Percentiles rank a stretch among this genome's conserved stretches.
Evolutionary conservation across 1,140 invertebrate species (phyloP).

Genomic region (Nasonia longicornis): DNA sequence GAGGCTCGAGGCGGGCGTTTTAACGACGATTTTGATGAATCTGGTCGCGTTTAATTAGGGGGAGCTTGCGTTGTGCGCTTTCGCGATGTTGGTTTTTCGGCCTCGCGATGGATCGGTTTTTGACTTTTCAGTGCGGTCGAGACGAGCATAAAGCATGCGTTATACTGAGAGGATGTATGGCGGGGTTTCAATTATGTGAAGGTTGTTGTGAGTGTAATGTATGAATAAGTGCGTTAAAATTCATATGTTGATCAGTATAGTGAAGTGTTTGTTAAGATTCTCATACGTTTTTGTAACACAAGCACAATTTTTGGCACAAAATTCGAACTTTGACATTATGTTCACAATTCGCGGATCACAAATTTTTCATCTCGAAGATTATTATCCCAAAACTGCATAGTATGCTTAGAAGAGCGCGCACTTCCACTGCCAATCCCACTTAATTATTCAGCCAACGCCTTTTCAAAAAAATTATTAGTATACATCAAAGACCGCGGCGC

Average conservation of each 20-base stretch:
- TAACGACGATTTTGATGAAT: conserved; percentile 63
- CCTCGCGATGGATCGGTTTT: conserved; percentile 17
- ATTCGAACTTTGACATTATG: no score
- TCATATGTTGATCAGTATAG: not conserved
- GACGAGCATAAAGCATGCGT: conserved; percentile 59
- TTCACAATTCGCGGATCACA: no score
- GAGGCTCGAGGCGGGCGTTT: conserved; percentile 39
- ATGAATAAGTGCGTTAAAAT: not conserved
- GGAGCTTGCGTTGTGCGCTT: conserved; percentile 26
- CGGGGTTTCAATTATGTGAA: conserved; percentile 60
- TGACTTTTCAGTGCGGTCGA: not conserved
- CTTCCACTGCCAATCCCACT: no score
- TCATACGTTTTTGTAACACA: not conserved
- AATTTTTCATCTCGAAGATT: no score
- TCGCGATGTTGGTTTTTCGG: conserved; percentile 6
- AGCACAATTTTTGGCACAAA: no score
- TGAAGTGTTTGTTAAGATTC: no score
- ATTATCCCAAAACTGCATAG: no score
- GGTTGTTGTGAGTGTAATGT: conserved; percentile 37
- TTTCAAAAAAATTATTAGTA: no score
- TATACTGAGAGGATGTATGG: no score
- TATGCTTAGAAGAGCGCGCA: no score
- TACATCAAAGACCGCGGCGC: no score
- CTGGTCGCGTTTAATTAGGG: conserved; percentile 62
- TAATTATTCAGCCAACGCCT: no score